phyloP scores from a whole-genome alignment of 2,113 vertebrate species.

The Sciurus niger region DNA sequence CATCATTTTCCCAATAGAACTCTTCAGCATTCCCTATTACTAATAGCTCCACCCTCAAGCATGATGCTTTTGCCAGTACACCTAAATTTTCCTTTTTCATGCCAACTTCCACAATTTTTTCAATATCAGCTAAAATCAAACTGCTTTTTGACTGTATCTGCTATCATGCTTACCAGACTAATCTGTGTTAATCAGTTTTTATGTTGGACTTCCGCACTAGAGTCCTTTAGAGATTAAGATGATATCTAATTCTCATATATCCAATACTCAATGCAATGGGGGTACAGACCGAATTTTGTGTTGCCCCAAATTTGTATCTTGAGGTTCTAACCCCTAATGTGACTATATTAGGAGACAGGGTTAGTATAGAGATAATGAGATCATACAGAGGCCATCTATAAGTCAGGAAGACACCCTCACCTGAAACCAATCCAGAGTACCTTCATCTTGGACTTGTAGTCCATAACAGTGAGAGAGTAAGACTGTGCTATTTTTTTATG shows the following conservation, averaged over 20 bases:
- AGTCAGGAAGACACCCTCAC: neutral
- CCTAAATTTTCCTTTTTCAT: neutral
- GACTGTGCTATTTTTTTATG: neutral
- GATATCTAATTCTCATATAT: neutral
- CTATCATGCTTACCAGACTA: neutral
- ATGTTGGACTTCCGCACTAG: neutral
- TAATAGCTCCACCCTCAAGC: neutral
- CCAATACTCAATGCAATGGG: neutral
- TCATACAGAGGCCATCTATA: neutral
- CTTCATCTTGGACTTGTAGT: neutral
- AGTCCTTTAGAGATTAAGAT: neutral
- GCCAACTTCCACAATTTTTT: neutral
- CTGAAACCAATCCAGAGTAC: neutral
- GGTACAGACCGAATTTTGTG: neutral
- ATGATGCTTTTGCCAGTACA: neutral
- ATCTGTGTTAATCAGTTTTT: neutral
- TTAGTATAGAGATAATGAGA: neutral
- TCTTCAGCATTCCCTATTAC: neutral
- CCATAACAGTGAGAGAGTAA: constrained; percentile 19
- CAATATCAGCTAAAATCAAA: constrained; percentile 16
- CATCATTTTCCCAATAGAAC: constrained; percentile 35
- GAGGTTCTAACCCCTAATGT: neutral
- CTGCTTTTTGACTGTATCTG: neutral
- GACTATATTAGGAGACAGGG: neutral
- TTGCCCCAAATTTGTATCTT: neutral